Evolutionary conservation across 2,888 invertebrate species (phyloP), one percentile per base, ranked within the genome.

Genomic region (Smittia aterrima): DNA sequence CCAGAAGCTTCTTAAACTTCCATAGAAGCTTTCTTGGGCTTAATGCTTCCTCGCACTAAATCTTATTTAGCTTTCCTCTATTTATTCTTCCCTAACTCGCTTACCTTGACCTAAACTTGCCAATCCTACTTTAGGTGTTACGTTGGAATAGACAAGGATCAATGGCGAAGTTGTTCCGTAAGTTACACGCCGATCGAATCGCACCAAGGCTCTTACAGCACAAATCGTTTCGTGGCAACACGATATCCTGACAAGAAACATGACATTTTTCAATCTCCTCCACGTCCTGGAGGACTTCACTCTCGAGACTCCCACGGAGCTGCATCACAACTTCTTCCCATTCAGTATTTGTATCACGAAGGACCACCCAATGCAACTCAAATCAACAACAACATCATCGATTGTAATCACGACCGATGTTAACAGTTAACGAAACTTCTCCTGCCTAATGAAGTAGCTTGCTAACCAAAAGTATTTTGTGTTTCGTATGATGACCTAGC

Each of bases 141-240:
- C 81, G 94, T 94, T 4, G 94, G 94, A 13, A 87, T 89, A 1
- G 85, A 86, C 1, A 85, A 86, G 9, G 91, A 92, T 75, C 93
- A 94, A 80, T 94, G 94, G 94, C 85, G 94, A 7, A 93, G 93
- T 6, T 94, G 94, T 82, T 93, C 90, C 78, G 93, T 93, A 78
- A 88, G 89, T 62, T 93, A 93, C 80, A 91, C 88, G 77, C 92
- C 93, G 1, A 25, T 74, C 2, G 58, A 58, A n/a, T 58, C 62
- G 0, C 84, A 84, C 0, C 84, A 62, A 72, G 66, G 58, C 18
- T 75, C 79, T 62, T 79, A 79, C 77, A 74, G 77, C 53, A 75
- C 77, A 27, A 38, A 72, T n/a, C 18, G 16, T 2, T 72, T n/a
- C 32, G 74, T 40, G 72, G 77, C 16, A 25, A 76, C 75, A 25